Conservation (phyloP, 1,140 invertebrate genomes). For the Arctopsyche grandis region DNA sequence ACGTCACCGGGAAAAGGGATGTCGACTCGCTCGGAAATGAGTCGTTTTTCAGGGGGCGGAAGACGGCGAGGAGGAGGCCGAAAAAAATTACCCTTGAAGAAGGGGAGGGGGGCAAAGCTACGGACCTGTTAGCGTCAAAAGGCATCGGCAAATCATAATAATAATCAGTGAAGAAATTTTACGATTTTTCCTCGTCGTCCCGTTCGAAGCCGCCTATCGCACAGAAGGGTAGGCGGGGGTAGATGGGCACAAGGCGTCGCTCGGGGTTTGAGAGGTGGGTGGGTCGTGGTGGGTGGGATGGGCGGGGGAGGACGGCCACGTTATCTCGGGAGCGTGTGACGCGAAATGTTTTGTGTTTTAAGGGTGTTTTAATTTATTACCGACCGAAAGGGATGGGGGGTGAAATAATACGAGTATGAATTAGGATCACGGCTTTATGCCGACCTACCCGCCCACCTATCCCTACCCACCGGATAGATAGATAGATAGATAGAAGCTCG, state of each 20-base stretch:
- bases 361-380: conserved; percentile 56
- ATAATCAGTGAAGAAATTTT: conserved; percentile 44
- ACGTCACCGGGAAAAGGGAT: not conserved
- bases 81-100: not conserved
- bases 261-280: conserved; percentile 29
- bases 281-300: conserved; percentile 42
- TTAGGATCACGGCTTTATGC: conserved; percentile 53
- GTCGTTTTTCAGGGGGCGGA: not conserved
- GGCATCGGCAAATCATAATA: conserved; percentile 52
- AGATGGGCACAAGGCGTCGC: conserved; percentile 8
- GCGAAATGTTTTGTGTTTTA: conserved; percentile 56
- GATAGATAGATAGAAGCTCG: conserved; percentile 42
- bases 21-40: no score
- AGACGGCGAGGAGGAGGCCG: not conserved
- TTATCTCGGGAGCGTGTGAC: conserved; percentile 55
- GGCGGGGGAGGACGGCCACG: conserved; percentile 38
- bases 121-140: conserved; percentile 44
- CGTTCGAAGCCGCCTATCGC: not conserved
- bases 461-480: conserved; percentile 42
- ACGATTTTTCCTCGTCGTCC: conserved; percentile 42
- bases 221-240: conserved; percentile 6
- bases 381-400: conserved; percentile 53
- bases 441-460: conserved; percentile 34
- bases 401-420: conserved; percentile 55
- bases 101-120: not conserved